phyloP scores from a whole-genome alignment of 2,888 invertebrate genomes.

The Hipparchia semele region DNA sequence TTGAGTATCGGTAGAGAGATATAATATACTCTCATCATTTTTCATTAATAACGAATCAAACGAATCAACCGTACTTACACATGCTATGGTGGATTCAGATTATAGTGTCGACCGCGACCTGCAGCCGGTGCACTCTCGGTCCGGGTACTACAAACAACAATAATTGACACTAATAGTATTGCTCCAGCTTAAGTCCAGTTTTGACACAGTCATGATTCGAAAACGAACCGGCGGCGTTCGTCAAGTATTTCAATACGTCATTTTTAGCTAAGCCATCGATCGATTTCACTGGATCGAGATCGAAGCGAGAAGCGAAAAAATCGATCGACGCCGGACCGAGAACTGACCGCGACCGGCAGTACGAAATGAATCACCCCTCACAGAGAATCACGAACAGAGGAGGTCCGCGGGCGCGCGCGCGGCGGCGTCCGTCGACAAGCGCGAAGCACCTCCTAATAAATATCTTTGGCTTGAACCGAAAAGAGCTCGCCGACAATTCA shows the following conservation, averaged over 20 bases:
- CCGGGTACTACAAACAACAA: neutral
- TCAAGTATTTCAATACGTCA: constrained; percentile 4
- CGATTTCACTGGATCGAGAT: constrained; percentile 7
- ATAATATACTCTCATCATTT: constrained; percentile 59
- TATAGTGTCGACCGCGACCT: constrained; percentile 9
- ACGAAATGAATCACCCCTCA: constrained; percentile 10
- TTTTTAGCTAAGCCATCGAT: neutral
- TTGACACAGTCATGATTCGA: neutral
- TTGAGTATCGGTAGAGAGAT: constrained; percentile 77
- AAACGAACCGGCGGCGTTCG: neutral
- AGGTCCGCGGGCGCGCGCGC: constrained; percentile 35
- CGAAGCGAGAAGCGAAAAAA: constrained; percentile 6
- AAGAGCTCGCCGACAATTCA: constrained; percentile 69
- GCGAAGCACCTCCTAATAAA: constrained; percentile 74
- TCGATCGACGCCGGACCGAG: constrained; percentile 8
- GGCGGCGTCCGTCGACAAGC: constrained; percentile 51
- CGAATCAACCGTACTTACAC: constrained; percentile 63
- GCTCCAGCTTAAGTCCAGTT: neutral
- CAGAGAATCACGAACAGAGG: constrained; percentile 10
- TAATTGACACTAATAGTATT: constrained; percentile 8
- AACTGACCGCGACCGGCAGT: constrained; percentile 12
- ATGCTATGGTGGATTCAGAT: constrained; percentile 49
- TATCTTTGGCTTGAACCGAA: constrained; percentile 83
- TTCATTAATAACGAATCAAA: constrained; percentile 59
- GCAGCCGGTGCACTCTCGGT: neutral